Evolutionary conservation across 2,888 invertebrate genomes (phyloP), one percentile per base, ranked within the genome.

Genomic region (Philaethria dido): DNA sequence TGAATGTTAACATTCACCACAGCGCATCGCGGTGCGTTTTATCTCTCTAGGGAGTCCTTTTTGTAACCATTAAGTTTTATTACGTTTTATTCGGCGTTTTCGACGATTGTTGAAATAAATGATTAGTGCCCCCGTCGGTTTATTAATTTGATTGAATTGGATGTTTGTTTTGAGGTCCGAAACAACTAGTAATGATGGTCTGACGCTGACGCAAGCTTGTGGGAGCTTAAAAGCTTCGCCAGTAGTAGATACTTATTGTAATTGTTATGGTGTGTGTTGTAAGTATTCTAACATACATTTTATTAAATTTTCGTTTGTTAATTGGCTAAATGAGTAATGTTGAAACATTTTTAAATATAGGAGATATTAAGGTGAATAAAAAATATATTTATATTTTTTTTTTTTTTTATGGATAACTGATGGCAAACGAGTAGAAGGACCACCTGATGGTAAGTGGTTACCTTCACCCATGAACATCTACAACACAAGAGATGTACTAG

Each of bases 1-100:
- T 75, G 76, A 79, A 81, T 82, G 84, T 86, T 87, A 86, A 83
- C 85, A 85, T 86, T 84, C 72, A 67, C 73, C 76, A 72, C 73
- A 73, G 75, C 70, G 62, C 62, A 67, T 74, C 69, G 78, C 85
- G 83, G 83, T 75, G 71, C 83, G 69, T 90, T 90, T 92, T 82
- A 92, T 92, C 90, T 88, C 86, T 78, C 84, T 77, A 80, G 86
- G 87, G 83, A 87, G 86, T 87, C 88, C 84, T 83, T 69, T 69
- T 85, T 82, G 78, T 81, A 68, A 64, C 69, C 69, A 72, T 75
- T 68, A 62, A 55, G 64, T 62, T 65, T 69, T 52, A 59, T 67
- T 60, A 47, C 33, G 60, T 67, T 65, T 63, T 72, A 69, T 69
- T 70, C 57, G 66, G 50, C 50, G 48, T 64, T 64, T 64, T 64